A percentile compares a stretch with the other conserved stretches of the same genome.
Conservation (phyloP, 2,797 vertebrate genomes). For the Dermochelys coriacea region DNA sequence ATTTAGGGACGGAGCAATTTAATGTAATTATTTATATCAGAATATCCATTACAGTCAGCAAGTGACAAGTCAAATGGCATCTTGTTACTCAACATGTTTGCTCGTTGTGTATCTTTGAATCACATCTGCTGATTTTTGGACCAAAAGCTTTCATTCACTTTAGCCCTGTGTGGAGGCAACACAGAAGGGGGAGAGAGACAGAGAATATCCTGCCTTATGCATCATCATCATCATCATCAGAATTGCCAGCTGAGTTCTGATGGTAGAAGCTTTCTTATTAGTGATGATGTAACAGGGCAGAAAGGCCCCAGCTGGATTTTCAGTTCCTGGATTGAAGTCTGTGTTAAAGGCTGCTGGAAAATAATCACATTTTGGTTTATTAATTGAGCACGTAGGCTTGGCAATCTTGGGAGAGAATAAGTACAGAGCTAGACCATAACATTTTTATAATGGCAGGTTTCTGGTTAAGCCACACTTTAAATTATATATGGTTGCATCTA, state of each 20-base stretch:
- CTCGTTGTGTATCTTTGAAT: not conserved
- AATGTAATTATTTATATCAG: not conserved
- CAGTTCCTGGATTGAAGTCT: not conserved
- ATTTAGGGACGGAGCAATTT: too few species aligned
- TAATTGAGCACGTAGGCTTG: accelerated
- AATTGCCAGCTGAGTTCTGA: not conserved
- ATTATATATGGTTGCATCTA: not conserved
- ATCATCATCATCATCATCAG: not conserved
- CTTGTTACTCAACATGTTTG: not conserved
- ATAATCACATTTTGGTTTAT: not conserved
- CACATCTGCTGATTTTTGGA: not conserved
- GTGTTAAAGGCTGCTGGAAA: not conserved
- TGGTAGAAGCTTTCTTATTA: not conserved
- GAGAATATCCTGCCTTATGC: not conserved
- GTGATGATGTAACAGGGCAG: not conserved
- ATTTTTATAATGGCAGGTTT: not conserved
- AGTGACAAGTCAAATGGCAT: not conserved
- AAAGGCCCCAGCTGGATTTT: not conserved
- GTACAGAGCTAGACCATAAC: not conserved
- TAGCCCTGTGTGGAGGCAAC: not conserved
- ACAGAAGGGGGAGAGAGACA: accelerated
- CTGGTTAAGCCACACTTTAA: not conserved
- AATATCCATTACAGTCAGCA: not conserved
- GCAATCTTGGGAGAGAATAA: not conserved
- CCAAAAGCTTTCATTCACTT: not conserved